Conservation (phyloP, 1,140 invertebrate genomes). For the Zaprionus inermis region DNA sequence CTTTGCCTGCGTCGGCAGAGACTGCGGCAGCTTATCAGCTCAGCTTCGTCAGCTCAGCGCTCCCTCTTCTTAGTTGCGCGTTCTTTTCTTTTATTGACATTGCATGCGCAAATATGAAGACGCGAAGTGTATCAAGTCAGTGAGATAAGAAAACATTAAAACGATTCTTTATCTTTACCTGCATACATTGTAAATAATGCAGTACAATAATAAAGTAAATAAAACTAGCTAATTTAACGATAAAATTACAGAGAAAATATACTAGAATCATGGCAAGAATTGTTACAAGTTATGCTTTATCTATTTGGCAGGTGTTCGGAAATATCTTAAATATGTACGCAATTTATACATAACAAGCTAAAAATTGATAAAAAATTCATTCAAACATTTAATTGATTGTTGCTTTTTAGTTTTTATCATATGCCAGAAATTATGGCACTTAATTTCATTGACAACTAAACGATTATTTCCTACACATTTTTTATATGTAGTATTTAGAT, state of each 20-base stretch:
- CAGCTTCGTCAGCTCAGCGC: neutral
- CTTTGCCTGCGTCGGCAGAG: neutral
- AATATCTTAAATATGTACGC: no score
- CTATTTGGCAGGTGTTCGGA: no score
- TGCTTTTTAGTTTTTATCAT: neutral
- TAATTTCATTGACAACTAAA: conserved; percentile 7
- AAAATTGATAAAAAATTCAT: neutral
- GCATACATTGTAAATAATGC: neutral
- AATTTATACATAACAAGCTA: no score
- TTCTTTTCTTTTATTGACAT: conserved; percentile 16
- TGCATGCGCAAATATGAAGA: conserved; percentile 14
- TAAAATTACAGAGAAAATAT: neutral
- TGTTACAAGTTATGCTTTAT: no score
- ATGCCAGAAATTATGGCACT: neutral
- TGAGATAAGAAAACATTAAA: neutral
- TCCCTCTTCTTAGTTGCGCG: conserved; percentile 14
- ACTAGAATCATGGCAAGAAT: neutral
- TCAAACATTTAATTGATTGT: neutral
- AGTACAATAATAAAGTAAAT: neutral
- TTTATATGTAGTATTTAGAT: neutral
- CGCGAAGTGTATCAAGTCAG: neutral
- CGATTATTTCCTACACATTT: neutral
- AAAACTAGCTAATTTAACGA: no score
- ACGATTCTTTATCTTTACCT: neutral
- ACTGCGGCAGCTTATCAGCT: conserved; percentile 23